Evolutionary conservation across 2,113 vertebrate genomes (phyloP).

Genomic region (Pseudorhombus dupliciocellatus): DNA sequence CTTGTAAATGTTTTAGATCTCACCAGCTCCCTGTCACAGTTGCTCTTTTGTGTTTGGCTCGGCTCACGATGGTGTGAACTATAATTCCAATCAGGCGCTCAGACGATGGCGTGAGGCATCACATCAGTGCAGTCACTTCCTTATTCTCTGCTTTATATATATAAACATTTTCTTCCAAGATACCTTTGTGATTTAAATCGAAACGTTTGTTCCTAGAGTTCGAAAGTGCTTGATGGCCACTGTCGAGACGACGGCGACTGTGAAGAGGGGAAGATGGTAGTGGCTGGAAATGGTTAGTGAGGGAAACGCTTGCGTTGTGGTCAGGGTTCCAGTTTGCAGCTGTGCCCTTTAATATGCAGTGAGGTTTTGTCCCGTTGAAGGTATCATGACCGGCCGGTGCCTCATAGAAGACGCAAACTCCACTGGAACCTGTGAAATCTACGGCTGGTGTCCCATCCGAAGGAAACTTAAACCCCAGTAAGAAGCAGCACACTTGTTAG

Average conservation of each 20-base stretch:
- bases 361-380: conserved; percentile 68
- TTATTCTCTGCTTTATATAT: too few species aligned
- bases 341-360: not conserved
- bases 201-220: conserved; percentile 77
- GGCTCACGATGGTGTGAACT: too few species aligned
- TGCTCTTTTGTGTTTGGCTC: too few species aligned
- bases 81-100: too few species aligned
- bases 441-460: conserved; percentile 93
- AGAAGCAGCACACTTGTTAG: conserved; percentile 15
- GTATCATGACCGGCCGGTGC: conserved; percentile 88
- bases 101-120: too few species aligned
- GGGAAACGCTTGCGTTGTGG: not conserved
- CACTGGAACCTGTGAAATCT: conserved; percentile 90
- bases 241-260: conserved; percentile 84
- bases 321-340: not conserved
- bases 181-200: not conserved
- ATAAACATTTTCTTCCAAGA: too few species aligned
- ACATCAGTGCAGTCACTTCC: too few species aligned
- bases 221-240: conserved; percentile 73
- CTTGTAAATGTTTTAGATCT: conserved; percentile 14
- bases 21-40: not conserved
- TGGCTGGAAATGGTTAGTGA: conserved; percentile 72
- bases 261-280: conserved; percentile 80
- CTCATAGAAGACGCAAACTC: conserved; percentile 62
- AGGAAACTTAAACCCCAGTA: conserved; percentile 57